Evolutionary conservation across 2,888 invertebrate genomes (phyloP).

Genomic region (Bombylius discolor): DNA sequence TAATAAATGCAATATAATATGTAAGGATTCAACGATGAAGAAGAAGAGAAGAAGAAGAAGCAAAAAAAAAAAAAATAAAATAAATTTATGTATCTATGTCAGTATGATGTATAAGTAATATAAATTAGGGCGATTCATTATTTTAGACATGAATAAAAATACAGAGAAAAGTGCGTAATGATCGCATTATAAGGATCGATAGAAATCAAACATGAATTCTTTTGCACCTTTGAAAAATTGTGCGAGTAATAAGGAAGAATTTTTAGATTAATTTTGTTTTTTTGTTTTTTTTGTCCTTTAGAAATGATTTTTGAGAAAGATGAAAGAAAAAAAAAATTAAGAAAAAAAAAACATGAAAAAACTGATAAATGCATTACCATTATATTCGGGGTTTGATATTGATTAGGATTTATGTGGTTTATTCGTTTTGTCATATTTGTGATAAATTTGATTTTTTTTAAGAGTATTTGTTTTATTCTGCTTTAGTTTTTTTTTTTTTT

Average conservation of each 20-base stretch:
- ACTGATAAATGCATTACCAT: not conserved
- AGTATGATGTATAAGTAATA: conserved; percentile 1
- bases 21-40: too few species aligned
- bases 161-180: conserved; percentile 6
- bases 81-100: not conserved
- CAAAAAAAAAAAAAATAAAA: not conserved
- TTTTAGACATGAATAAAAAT: conserved; percentile 10
- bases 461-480: too few species aligned
- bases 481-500: too few species aligned
- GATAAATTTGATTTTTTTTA: not conserved
- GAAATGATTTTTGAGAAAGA: too few species aligned
- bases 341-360: too few species aligned
- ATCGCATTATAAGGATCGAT: conserved; percentile 4
- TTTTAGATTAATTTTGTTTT: too few species aligned
- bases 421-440: not conserved
- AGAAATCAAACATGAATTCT: too few species aligned
- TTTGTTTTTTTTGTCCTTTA: too few species aligned
- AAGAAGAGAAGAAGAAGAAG: not conserved
- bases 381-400: not conserved
- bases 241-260: too few species aligned
- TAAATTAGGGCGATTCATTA: conserved; percentile 14
- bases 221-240: too few species aligned
- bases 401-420: conserved; percentile 14
- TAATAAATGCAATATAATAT: too few species aligned
- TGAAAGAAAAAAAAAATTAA: too few species aligned